phyloP scores from a whole-genome alignment of 2,888 invertebrate genomes.

The Campoletis raptor region DNA sequence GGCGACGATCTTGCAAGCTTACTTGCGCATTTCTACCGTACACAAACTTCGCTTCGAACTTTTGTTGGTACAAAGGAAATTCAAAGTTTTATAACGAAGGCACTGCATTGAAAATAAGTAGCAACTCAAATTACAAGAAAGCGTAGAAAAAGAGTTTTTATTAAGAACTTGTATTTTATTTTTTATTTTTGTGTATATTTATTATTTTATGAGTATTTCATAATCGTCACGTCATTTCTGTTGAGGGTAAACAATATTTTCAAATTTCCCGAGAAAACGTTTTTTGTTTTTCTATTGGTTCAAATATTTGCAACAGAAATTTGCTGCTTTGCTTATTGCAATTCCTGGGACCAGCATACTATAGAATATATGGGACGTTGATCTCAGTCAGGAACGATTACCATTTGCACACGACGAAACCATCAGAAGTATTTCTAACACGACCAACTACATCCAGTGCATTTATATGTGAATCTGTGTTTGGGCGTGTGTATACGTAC shows the following conservation, averaged over 20 bases:
- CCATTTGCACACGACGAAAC: not conserved
- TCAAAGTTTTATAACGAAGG: slow-evolving; percentile 11
- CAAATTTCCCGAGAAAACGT: not conserved
- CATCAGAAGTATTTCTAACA: not conserved
- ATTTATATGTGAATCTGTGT: not conserved
- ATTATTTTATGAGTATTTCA: not conserved
- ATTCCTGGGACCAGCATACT: not conserved
- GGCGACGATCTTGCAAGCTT: slow-evolving; percentile 20
- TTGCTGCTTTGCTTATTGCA: not conserved
- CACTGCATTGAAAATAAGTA: slow-evolving; percentile 8
- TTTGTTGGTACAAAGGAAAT: slow-evolving; percentile 19
- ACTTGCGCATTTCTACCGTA: not conserved
- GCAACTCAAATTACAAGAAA: not conserved
- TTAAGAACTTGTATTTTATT: not conserved
- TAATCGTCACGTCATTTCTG: not conserved
- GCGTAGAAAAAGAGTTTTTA: not conserved
- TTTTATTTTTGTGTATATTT: not conserved
- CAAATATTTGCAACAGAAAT: not conserved
- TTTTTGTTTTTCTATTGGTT: not conserved
- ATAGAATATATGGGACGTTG: too few species aligned
- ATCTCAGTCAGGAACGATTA: not conserved
- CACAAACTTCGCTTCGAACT: not conserved
- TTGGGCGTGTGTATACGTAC: not conserved
- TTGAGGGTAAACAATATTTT: not conserved
- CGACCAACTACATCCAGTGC: not conserved